Conservation (phyloP, 2,888 invertebrate species). For the Lasioglossum oenotherae region DNA sequence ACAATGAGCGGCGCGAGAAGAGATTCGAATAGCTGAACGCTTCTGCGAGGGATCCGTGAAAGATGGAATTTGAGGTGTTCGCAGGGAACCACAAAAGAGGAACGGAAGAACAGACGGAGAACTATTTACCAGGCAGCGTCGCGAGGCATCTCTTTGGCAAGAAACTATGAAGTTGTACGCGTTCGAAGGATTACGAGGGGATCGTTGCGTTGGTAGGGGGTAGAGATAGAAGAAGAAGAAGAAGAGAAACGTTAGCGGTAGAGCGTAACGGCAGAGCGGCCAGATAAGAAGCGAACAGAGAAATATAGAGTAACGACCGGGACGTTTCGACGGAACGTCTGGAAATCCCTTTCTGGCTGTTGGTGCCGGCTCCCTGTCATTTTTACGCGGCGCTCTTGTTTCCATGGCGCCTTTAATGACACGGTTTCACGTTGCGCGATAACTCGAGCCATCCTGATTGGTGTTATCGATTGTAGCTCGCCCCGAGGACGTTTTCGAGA, state of each 20-base stretch:
- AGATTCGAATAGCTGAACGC: constrained; percentile 54
- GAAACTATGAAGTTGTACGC: constrained; percentile 66
- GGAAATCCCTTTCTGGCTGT: constrained; percentile 25
- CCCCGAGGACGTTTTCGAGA: background rate
- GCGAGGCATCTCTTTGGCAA: constrained; percentile 49
- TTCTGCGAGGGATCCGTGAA: constrained; percentile 46
- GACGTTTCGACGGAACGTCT: constrained; percentile 36
- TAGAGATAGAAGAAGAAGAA: background rate
- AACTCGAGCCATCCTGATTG: background rate
- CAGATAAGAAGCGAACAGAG: constrained; percentile 50
- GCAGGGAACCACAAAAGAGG: constrained; percentile 45
- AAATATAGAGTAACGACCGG: constrained; percentile 46
- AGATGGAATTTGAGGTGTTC: constrained; percentile 54
- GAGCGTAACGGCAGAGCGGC: background rate
- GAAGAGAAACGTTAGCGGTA: background rate
- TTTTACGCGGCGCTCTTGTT: constrained; percentile 17
- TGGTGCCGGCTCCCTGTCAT: background rate
- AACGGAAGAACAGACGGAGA: constrained; percentile 48
- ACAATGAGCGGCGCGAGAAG: constrained; percentile 45
- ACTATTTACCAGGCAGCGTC: constrained; percentile 65
- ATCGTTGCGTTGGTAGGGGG: background rate
- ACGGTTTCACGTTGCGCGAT: constrained; percentile 10
- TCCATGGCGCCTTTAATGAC: background rate
- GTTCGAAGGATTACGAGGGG: constrained; percentile 1
- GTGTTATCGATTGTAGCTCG: background rate